These are phyloP conservation scores for Pteria penguin DNA, from an alignment of 2,888 invertebrate species.

Conservation along the genomic window DNA sequence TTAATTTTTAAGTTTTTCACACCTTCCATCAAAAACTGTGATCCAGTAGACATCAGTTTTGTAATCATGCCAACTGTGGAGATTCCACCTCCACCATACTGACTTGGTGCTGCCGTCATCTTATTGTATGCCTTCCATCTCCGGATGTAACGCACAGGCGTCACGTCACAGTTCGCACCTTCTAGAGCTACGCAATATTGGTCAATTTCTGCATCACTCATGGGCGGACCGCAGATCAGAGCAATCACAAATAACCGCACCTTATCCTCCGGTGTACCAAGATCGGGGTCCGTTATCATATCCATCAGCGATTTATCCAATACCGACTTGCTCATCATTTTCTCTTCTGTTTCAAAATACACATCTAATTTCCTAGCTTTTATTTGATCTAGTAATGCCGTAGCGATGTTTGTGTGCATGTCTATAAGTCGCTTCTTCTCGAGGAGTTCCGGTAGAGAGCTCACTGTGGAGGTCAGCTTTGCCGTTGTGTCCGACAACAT, in stretches of 20 bases:
- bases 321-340: constrained; percentile 88
- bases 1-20: constrained; percentile 99
- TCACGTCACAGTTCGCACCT: constrained; percentile 91
- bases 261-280: constrained; percentile 94
- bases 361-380: constrained; percentile 93
- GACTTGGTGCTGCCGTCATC: constrained; percentile 87
- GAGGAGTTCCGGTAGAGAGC: constrained; percentile 95
- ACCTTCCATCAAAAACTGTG: constrained; percentile 99
- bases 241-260: constrained; percentile 93
- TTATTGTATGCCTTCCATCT: constrained; percentile 94
- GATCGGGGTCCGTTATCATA: constrained; percentile 90
- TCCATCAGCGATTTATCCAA: constrained; percentile 92
- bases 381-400: constrained; percentile 83
- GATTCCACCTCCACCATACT: constrained; percentile 89
- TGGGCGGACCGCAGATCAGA: constrained; percentile 90
- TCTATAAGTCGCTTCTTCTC: constrained; percentile 98
- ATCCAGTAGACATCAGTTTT: constrained; percentile 97
- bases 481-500: constrained; percentile 85
- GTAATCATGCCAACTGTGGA: constrained; percentile 98
- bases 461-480: constrained; percentile 94
- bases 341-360: constrained; percentile 98
- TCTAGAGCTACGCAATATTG: constrained; percentile 90
- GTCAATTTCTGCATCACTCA: constrained; percentile 90
- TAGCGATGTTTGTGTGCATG: constrained; percentile 99
- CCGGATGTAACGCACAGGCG: constrained; percentile 92